Conservation (phyloP, 2,113 vertebrate species). For the Notothenia coriiceps region DNA sequence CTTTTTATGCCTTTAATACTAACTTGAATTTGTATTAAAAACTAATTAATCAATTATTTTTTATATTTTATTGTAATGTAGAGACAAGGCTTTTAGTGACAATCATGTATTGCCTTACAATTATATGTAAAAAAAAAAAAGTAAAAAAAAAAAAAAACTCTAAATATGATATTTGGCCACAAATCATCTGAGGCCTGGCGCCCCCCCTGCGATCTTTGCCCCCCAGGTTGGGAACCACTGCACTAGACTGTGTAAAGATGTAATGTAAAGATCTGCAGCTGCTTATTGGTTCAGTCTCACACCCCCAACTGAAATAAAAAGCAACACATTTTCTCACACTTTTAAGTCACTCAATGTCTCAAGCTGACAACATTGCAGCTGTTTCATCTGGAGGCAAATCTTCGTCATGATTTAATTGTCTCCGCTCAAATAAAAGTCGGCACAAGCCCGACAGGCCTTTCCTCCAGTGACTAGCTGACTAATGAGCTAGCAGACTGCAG, state of each 20-base stretch:
- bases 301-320: neutral
- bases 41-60: too few relatives aligned
- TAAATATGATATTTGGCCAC: too few relatives aligned
- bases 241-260: neutral
- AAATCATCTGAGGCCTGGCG: too few relatives aligned
- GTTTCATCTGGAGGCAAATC: conserved; percentile 34
- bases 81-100: too few relatives aligned
- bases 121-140: too few relatives aligned
- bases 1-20: too few relatives aligned
- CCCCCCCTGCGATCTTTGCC: too few relatives aligned
- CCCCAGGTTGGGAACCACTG: too few relatives aligned
- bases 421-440: conserved; percentile 17
- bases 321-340: conserved; percentile 2
- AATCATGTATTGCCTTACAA: too few relatives aligned
- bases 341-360: conserved; percentile 1
- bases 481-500: conserved; percentile 56
- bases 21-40: too few relatives aligned
- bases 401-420: conserved; percentile 39
- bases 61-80: too few relatives aligned
- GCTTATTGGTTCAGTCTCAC: neutral
- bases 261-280: neutral
- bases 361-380: conserved; percentile 20
- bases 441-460: conserved; percentile 37
- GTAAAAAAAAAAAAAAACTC: too few relatives aligned
- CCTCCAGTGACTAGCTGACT: conserved; percentile 52